Conservation (phyloP, 2,888 invertebrate species). For the Autographa pulchrina region DNA sequence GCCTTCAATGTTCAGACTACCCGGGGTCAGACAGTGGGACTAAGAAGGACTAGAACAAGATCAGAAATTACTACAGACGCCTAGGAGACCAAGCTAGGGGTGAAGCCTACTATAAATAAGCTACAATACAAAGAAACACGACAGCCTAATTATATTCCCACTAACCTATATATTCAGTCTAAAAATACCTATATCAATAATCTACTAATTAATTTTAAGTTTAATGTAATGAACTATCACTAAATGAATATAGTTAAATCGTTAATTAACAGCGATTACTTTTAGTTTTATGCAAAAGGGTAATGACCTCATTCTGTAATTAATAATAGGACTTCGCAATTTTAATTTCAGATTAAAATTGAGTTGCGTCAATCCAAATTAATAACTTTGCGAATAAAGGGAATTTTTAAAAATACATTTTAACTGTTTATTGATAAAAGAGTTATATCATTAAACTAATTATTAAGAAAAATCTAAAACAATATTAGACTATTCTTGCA, state of each 20-base stretch:
- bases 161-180: not conserved
- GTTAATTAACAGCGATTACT: conserved; percentile 40
- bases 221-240: conserved; percentile 9
- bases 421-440: too few relatives aligned
- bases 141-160: conserved; percentile 2
- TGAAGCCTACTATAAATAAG: conserved; percentile 10
- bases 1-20: conserved; percentile 68
- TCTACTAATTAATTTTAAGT: not conserved
- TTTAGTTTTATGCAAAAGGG: conserved; percentile 33
- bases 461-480: not conserved
- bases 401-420: too few relatives aligned
- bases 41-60: conserved; percentile 69
- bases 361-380: not conserved
- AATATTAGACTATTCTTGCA: not conserved
- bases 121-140: conserved; percentile 19
- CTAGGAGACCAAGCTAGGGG: conserved; percentile 32
- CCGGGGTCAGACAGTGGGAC: conserved; percentile 63
- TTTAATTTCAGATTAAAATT: conserved; percentile 6
- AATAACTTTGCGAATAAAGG: not conserved
- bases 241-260: conserved; percentile 16
- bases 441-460: too few relatives aligned
- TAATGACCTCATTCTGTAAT: conserved; percentile 45
- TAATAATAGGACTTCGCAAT: conserved; percentile 7
- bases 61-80: conserved; percentile 61
- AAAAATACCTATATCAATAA: not conserved